Evolutionary conservation across 2,797 vertebrate species (phyloP), one percentile per base, ranked within the genome.

Genomic region (Malurus leucopterus): DNA sequence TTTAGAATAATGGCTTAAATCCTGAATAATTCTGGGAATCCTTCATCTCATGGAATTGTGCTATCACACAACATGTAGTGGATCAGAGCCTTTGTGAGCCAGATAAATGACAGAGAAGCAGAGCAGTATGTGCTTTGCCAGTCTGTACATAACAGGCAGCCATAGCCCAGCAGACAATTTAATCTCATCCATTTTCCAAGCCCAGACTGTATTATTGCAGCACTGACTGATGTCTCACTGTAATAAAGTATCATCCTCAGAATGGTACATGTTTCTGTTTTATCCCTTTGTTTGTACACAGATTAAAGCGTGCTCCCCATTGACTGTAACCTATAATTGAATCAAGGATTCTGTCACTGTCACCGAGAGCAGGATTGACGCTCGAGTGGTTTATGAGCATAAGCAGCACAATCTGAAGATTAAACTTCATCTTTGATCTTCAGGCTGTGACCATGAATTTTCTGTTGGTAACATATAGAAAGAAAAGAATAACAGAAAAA

Each of bases 281-380:
- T 91, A 93, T 92, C 73, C 54, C 78, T 96, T 95, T 97, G 93
- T 96, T 97, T 97, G 87, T 91, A 92, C 76, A 92, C 84, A 92
- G 91, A 96, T 96, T 95, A 95, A 97, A 96, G 80, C 15, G 27
- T 59, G 73, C 84, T 94, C 89, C 87, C 68, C 75, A 61, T 65
- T 94, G 90, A 95, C 86, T 90, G 62, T 34, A 90, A 81, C 54
- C 49, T 85, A 36, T 93, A 95, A 95, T 81, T 95, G 90, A 94
- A 91, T 94, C 73, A 94, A 88, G 83, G 46, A 74, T 76, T 87
- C 64, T 80, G 46, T 58, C 16, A 18, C 36, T 88, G 84, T 83
- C 80, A 54, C 17, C 1, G 78, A 92, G 72, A 73, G 32, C 50
- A 68, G 32, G 32, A 86, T 68, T 59, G 43, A 90, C 2, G 4